Conservation (phyloP, 2,113 vertebrate genomes). For the Ctenomys sociabilis region DNA sequence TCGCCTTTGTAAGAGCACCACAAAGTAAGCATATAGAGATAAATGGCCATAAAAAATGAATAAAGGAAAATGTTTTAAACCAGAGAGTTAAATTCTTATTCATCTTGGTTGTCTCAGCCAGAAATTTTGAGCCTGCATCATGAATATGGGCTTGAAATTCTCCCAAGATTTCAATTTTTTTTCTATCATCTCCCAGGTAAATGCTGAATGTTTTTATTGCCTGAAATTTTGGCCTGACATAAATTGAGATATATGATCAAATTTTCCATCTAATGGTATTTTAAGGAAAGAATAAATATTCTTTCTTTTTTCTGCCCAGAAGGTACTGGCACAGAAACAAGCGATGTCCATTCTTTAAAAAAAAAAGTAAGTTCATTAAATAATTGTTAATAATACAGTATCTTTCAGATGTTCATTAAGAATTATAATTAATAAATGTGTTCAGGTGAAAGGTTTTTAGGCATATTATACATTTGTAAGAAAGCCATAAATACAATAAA, state of each 20-base stretch:
- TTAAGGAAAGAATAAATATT: slow-evolving; percentile 65
- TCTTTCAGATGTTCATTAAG: not conserved
- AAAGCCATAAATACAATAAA: not conserved
- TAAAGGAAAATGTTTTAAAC: slow-evolving; percentile 71
- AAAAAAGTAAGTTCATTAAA: not conserved
- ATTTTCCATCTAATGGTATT: slow-evolving; percentile 56
- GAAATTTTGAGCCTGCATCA: slow-evolving; percentile 25
- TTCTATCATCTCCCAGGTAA: slow-evolving; percentile 39
- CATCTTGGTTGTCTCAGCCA: slow-evolving; percentile 55
- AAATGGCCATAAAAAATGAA: slow-evolving; percentile 70
- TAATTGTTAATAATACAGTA: not conserved
- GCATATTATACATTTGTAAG: not conserved
- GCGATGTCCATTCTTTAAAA: not conserved
- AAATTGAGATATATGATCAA: slow-evolving; percentile 68
- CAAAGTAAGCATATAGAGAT: slow-evolving; percentile 60
- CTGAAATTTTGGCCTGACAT: slow-evolving; percentile 62
- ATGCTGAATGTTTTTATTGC: slow-evolving; percentile 57
- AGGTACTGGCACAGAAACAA: not conserved
- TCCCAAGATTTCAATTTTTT: slow-evolving; percentile 65
- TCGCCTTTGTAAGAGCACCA: slow-evolving; percentile 57
- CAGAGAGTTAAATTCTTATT: slow-evolving; percentile 57
- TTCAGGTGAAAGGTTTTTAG: not conserved
- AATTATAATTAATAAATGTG: not conserved
- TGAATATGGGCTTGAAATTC: slow-evolving; percentile 49
- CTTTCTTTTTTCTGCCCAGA: slow-evolving; percentile 2